Conservation (phyloP, 2,113 vertebrate species). For the Noturus placidus region DNA sequence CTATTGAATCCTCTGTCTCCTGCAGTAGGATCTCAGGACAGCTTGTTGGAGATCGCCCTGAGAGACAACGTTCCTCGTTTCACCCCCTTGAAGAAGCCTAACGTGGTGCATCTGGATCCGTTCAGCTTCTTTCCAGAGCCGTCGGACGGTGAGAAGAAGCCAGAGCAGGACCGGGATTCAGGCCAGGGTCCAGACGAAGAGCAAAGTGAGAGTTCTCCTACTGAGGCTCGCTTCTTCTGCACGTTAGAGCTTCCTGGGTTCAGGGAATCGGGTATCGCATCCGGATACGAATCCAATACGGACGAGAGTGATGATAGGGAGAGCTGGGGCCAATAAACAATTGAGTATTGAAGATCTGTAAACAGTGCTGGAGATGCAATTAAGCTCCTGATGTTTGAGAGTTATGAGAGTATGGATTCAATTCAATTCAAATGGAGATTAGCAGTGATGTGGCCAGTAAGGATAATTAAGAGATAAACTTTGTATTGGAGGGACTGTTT, state of each 20-base stretch:
- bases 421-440: conserved; percentile 17
- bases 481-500: neutral
- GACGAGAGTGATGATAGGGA: conserved; percentile 92
- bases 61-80: conserved; percentile 77
- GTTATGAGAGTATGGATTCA: neutral
- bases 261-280: conserved; percentile 91
- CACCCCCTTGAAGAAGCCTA: conserved; percentile 79
- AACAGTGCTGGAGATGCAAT: neutral
- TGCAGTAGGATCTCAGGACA: conserved; percentile 93
- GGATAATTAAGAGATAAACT: neutral
- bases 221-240: conserved; percentile 75
- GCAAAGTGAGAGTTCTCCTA: conserved; percentile 58
- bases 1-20: conserved; percentile 10
- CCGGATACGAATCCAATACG: conserved; percentile 91
- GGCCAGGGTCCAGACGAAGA: conserved; percentile 53
- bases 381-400: neutral
- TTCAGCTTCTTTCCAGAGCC: conserved; percentile 80
- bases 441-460: neutral
- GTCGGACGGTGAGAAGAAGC: conserved; percentile 56
- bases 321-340: conserved; percentile 82
- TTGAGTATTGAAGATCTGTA: neutral
- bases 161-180: conserved; percentile 57
- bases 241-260: conserved; percentile 91
- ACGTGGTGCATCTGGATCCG: conserved; percentile 83
- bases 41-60: conserved; percentile 94